Base-by-base conservation (phyloP, 2,113 vertebrate species). In the Balaeniceps rex region DNA sequence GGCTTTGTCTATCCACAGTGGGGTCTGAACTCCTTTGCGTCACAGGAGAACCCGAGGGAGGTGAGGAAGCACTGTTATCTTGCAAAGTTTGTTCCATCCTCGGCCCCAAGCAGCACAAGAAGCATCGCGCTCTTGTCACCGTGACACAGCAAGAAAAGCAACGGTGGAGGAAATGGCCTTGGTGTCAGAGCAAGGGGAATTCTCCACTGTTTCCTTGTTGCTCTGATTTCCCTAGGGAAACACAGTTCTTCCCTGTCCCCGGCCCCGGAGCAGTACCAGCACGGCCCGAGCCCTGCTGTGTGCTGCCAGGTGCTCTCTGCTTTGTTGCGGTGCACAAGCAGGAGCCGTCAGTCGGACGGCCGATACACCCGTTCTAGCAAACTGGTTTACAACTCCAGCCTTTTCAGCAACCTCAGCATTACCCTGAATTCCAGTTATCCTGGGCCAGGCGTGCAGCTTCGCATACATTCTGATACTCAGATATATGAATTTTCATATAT, bases 401-500 rank as follows among this genome's bases (percentile, higher is more conserved):
- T 46, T 44, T 28, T 9, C 83, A 83, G n/a, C 61, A 11, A 6
- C n/a, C 44, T 5, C 14, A 22, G 17, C 1, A 5, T 19, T 8
- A 7, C 72, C 46, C 7, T 11, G 7, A 16, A 40, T 23, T 13
- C 15, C 16, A 10, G 33, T 38, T 28, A 1, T 19, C 69, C 44
- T 1, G 8, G 18, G 11, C 66, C 12, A 7, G 46, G 17, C 52
- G 2, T 0, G 4, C 77, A 14, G 66, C 66, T 24, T 23, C 11
- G 2, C 7, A 0, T 13, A 5, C 42, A 1, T 3, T 8, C 79
- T 11, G 33, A 11, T 19, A 8, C 0, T 19, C 74, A 14, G 21
- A 4, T 23, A 26, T 0, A 3, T 3, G 34, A 7, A 22, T 80
- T 54, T 3, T 3, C 10, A 17, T 44, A 44, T 15, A 44, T 44